Evolutionary conservation across 2,888 invertebrate genomes (phyloP).

Genomic region (Fragum whitleyi): DNA sequence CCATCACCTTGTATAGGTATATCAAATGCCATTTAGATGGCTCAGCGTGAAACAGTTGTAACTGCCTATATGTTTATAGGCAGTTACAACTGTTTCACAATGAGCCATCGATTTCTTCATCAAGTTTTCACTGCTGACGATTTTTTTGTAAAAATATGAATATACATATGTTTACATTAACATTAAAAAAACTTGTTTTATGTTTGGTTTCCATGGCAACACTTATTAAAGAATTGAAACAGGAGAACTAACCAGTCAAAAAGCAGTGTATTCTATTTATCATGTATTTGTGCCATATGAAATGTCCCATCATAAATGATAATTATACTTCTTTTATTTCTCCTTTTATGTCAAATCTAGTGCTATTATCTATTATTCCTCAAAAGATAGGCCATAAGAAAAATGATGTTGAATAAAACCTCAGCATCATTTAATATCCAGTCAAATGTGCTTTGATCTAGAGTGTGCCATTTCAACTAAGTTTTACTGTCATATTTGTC

Average conservation of each 20-base stretch:
- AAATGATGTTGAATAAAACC: too few species aligned
- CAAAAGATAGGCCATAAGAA: not conserved
- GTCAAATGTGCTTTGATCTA: not conserved
- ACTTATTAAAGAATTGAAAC: not conserved
- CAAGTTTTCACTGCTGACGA: conserved; percentile 29
- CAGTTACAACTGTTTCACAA: too few species aligned
- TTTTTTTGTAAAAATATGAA: conserved; percentile 12
- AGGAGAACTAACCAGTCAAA: too few species aligned
- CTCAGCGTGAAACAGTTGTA: too few species aligned
- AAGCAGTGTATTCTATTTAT: too few species aligned
- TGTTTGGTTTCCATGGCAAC: not conserved
- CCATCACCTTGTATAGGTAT: conserved; percentile 16
- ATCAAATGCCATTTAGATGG: conserved; percentile 23
- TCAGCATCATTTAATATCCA: too few species aligned
- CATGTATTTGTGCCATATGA: too few species aligned
- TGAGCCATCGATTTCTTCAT: too few species aligned
- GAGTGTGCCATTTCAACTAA: conserved; percentile 5
- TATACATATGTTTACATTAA: conserved; percentile 16
- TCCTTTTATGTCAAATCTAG: not conserved
- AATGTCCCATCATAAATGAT: too few species aligned
- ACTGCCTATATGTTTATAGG: too few species aligned
- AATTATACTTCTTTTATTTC: too few species aligned
- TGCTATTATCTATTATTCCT: not conserved
- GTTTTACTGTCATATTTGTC: not conserved
- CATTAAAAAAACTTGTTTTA: not conserved